Evolutionary conservation across 2,888 invertebrate species (phyloP).

Genomic region (Spisula subtruncata): DNA sequence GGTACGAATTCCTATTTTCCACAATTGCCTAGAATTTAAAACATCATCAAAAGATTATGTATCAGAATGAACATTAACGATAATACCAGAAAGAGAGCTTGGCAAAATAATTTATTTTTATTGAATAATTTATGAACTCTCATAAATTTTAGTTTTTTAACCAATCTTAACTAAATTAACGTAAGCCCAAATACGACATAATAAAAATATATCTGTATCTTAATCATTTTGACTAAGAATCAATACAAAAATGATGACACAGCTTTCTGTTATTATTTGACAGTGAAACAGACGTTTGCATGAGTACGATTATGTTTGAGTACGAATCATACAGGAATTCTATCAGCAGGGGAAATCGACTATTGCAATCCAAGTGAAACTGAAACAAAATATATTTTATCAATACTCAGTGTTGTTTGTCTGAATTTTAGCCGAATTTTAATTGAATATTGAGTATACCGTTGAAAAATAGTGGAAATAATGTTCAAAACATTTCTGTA

Average conservation of each 20-base stretch:
- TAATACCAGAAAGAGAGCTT: no score
- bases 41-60: no score
- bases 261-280: no score
- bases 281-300: background rate
- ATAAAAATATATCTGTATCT: no score
- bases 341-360: background rate
- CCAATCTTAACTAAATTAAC: no score
- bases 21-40: background rate
- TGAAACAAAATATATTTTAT: background rate
- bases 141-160: no score
- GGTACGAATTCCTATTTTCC: background rate
- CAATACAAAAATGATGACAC: no score
- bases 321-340: background rate
- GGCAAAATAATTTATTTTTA: no score
- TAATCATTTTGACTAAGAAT: no score
- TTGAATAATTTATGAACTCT: no score
- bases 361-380: background rate
- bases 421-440: background rate
- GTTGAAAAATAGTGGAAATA: background rate
- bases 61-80: no score
- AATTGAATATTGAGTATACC: background rate
- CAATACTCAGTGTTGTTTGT: no score
- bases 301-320: background rate
- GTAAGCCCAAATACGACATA: background rate
- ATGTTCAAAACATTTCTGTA: slow-evolving; percentile 31